Conservation (phyloP, 1,140 invertebrate genomes). For the Aradophagus sp. region DNA sequence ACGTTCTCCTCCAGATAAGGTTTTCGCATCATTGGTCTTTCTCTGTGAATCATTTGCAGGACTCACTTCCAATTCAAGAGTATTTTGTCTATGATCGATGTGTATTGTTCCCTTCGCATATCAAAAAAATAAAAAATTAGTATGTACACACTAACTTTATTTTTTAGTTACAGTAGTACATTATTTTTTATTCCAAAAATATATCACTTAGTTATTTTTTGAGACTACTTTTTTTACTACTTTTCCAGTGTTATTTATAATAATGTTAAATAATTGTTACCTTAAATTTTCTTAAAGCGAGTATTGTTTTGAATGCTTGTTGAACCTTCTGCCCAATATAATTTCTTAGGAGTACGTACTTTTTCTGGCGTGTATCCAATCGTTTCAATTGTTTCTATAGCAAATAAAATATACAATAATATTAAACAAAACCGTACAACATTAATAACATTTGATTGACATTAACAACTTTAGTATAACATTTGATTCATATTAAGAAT, state of each 20-base stretch:
- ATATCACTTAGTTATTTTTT: too few relatives aligned
- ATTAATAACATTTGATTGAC: background rate
- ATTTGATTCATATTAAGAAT: constrained; percentile 32
- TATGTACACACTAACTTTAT: too few relatives aligned
- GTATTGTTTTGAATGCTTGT: constrained; percentile 72
- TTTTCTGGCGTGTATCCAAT: constrained; percentile 65
- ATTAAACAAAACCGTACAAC: background rate
- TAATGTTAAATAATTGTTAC: constrained; percentile 55
- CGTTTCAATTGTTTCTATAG: constrained; percentile 67
- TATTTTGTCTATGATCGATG: constrained; percentile 77
- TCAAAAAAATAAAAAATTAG: constrained; percentile 1
- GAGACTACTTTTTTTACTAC: too few relatives aligned
- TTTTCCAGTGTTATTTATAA: too few relatives aligned
- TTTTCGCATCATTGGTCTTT: constrained; percentile 67
- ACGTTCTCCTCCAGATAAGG: constrained; percentile 95
- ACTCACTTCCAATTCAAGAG: constrained; percentile 78
- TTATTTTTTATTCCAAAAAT: too few relatives aligned
- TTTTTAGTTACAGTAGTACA: too few relatives aligned
- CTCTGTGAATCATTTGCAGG: constrained; percentile 71
- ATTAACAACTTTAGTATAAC: constrained; percentile 2
- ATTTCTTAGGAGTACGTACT: constrained; percentile 69
- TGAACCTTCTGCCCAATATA: constrained; percentile 71
- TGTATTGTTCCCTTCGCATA: constrained; percentile 76
- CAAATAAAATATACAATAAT: constrained; percentile 23
- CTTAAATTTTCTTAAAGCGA: constrained; percentile 74